A percentile compares a stretch with the other conserved stretches of the same genome.
Conservation (phyloP, 2,888 invertebrate genomes). For the Macrosiphum euphorbiae region DNA sequence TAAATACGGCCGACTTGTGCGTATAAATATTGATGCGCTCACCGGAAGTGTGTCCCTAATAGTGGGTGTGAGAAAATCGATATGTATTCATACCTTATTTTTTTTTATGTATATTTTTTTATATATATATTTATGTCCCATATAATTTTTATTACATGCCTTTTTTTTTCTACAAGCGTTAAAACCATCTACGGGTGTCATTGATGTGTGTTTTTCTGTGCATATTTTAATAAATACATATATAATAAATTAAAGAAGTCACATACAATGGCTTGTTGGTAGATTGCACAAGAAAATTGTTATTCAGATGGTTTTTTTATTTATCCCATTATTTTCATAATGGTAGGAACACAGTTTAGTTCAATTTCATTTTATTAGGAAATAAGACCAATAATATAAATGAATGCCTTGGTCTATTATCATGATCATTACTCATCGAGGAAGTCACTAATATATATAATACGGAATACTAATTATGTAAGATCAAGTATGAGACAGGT, state of each 20-base stretch:
- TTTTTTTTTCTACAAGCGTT: conserved; percentile 24
- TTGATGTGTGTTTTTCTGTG: background rate
- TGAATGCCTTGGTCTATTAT: background rate
- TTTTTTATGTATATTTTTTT: background rate
- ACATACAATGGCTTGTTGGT: background rate
- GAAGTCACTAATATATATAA: background rate
- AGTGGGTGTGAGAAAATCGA: conserved; percentile 41
- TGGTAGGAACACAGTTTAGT: background rate
- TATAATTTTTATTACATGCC: conserved; percentile 1
- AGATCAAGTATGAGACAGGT: background rate
- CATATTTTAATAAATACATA: background rate
- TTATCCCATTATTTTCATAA: background rate
- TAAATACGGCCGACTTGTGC: conserved; percentile 46
- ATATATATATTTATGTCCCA: background rate
- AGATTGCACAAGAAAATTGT: background rate
- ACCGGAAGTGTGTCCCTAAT: conserved; percentile 38
- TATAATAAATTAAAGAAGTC: background rate
- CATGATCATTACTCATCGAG: background rate
- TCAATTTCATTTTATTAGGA: background rate
- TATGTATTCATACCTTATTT: conserved; percentile 22
- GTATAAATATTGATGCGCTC: conserved; percentile 41
- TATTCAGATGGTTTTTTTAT: background rate
- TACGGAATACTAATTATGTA: background rate
- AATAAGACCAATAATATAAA: background rate
- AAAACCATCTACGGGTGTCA: background rate